Conservation (phyloP, 2,797 vertebrate genomes). For the Tiaroga cobitis region DNA sequence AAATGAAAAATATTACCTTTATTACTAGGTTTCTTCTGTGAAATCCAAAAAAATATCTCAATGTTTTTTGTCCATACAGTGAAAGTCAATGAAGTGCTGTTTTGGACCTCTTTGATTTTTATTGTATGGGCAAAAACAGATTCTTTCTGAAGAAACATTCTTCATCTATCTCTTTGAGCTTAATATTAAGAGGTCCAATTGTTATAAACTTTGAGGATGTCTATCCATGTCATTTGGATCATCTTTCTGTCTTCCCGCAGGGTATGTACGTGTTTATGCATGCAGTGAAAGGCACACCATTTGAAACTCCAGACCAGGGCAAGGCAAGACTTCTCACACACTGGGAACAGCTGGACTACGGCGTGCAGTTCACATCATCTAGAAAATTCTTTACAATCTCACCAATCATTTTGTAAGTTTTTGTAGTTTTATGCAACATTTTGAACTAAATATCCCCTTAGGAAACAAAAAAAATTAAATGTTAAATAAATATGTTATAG, state of each 20-base stretch:
- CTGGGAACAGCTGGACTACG: slow-evolving; percentile 97
- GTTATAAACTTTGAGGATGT: background rate
- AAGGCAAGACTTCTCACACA: slow-evolving; percentile 95
- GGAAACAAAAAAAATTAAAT: background rate
- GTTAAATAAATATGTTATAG: background rate
- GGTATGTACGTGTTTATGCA: slow-evolving; percentile 99
- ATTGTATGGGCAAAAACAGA: background rate
- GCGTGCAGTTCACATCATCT: slow-evolving; percentile 96
- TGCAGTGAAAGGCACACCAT: slow-evolving; percentile 96
- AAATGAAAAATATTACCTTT: too few species aligned
- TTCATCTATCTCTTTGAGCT: background rate
- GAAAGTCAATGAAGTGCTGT: background rate
- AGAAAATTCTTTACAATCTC: slow-evolving; percentile 99
- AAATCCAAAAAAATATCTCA: background rate
- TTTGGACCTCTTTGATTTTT: background rate
- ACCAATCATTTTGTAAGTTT: slow-evolving; percentile 87
- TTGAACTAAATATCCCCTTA: background rate
- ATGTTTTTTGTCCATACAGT: background rate
- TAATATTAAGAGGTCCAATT: background rate
- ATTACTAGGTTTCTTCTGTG: background rate
- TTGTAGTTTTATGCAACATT: background rate
- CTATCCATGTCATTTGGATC: slow-evolving; percentile 4
- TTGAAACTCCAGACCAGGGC: slow-evolving; percentile 97
- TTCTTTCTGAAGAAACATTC: background rate
- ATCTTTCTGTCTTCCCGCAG: slow-evolving; percentile 71